Evolutionary conservation across 2,113 vertebrate genomes (phyloP).

Genomic region (Lipophrys pholis): DNA sequence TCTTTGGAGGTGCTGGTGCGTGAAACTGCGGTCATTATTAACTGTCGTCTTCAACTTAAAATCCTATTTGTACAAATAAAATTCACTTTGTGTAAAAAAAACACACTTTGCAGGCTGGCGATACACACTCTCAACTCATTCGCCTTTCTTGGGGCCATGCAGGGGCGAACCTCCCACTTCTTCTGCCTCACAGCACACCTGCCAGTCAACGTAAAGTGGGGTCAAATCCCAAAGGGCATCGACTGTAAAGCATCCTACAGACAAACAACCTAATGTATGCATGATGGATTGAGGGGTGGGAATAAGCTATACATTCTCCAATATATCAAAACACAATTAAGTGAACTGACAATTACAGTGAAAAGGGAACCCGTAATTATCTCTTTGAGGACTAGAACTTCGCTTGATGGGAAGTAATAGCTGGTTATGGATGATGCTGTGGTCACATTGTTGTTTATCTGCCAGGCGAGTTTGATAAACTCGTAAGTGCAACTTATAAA

Average conservation of each 20-base stretch:
- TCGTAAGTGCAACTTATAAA: constrained; percentile 52
- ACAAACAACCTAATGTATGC: constrained; percentile 43
- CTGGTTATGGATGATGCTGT: constrained; percentile 37
- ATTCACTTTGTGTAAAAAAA: no score
- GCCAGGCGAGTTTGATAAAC: constrained; percentile 44
- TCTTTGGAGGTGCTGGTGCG: no score
- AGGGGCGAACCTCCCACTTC: constrained; percentile 49
- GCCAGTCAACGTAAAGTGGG: constrained; percentile 56
- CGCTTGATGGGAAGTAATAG: constrained; percentile 64
- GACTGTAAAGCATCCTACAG: constrained; percentile 21
- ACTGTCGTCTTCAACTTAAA: no score
- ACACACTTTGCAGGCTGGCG: not conserved
- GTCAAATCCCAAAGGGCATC: constrained; percentile 58
- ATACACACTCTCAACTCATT: not conserved
- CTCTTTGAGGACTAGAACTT: constrained; percentile 53
- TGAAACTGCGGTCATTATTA: no score
- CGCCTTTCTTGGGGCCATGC: constrained; percentile 30
- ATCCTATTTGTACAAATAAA: no score
- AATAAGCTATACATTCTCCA: constrained; percentile 52
- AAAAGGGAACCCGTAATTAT: constrained; percentile 66
- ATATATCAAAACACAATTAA: constrained; percentile 70
- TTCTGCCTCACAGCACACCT: constrained; percentile 33
- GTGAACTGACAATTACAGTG: constrained; percentile 68
- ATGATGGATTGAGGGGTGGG: constrained; percentile 29
- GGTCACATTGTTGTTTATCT: constrained; percentile 60